phyloP scores from a whole-genome alignment of 2,113 vertebrate species.

The Thinocorus orbignyianus region DNA sequence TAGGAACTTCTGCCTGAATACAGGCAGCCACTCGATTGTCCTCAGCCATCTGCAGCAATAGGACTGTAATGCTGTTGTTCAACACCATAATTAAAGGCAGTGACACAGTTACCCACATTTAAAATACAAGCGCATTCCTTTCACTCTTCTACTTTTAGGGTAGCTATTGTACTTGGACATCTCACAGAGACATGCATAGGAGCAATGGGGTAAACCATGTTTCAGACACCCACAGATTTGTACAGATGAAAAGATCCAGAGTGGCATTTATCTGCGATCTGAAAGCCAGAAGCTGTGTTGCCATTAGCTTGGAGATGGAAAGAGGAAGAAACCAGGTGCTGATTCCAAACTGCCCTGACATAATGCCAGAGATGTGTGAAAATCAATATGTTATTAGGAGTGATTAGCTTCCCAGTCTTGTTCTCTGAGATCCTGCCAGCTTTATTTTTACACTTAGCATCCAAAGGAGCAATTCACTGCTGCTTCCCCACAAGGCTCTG shows the following conservation, averaged over 20 bases:
- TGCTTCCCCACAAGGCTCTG: neutral
- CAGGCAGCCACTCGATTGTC: neutral
- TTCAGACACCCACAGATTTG: neutral
- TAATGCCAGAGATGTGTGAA: slow-evolving; percentile 5
- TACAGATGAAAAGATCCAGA: neutral
- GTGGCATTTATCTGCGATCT: neutral
- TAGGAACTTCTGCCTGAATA: neutral
- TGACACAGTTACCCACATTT: neutral
- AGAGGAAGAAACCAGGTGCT: slow-evolving; percentile 5
- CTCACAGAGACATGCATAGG: neutral
- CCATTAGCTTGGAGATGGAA: neutral
- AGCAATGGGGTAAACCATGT: neutral
- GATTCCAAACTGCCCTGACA: neutral
- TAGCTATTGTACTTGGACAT: neutral
- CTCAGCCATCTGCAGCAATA: neutral
- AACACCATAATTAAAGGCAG: neutral
- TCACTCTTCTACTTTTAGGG: neutral
- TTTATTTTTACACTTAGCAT: slow-evolving; percentile 38
- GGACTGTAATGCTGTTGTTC: neutral
- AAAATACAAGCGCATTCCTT: neutral
- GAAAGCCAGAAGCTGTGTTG: neutral
- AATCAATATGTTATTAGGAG: slow-evolving; percentile 18
- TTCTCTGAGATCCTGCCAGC: slow-evolving; percentile 10
- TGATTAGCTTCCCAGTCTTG: slow-evolving; percentile 16
- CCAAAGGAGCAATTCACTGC: slow-evolving; percentile 13